Evolutionary conservation across 2,113 vertebrate species (phyloP).

Genomic region (Sclerurus mexicanus): DNA sequence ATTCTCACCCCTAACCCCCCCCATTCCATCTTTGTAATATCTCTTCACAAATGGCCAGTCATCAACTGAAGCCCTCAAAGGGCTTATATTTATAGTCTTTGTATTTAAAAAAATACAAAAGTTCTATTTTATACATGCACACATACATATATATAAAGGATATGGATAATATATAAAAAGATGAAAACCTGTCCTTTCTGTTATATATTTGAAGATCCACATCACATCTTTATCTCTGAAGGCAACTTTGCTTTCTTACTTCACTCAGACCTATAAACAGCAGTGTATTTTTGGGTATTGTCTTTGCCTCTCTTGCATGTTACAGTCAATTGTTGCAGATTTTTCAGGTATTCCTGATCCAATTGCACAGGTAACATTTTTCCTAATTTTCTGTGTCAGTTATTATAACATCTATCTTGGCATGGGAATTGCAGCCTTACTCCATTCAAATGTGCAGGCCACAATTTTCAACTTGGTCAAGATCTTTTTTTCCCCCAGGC

Average conservation of each 20-base stretch:
- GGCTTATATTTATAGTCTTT: background rate
- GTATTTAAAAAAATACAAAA: background rate
- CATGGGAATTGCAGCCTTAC: background rate
- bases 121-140: background rate
- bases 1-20: accelerated
- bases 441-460: background rate
- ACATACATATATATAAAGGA: background rate
- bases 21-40: background rate
- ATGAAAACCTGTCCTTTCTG: background rate
- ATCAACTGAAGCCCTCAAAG: background rate
- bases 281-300: background rate
- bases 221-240: background rate
- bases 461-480: background rate
- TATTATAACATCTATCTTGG: background rate
- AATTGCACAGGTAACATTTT: background rate
- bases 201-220: background rate
- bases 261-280: background rate
- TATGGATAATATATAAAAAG: background rate
- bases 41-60: background rate
- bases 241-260: background rate
- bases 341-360: background rate
- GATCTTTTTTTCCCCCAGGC: background rate
- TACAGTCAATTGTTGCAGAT: background rate
- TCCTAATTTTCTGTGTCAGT: background rate
- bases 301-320: background rate